phyloP scores from a whole-genome alignment of 2,113 vertebrate species.

The Equus przewalskii region DNA sequence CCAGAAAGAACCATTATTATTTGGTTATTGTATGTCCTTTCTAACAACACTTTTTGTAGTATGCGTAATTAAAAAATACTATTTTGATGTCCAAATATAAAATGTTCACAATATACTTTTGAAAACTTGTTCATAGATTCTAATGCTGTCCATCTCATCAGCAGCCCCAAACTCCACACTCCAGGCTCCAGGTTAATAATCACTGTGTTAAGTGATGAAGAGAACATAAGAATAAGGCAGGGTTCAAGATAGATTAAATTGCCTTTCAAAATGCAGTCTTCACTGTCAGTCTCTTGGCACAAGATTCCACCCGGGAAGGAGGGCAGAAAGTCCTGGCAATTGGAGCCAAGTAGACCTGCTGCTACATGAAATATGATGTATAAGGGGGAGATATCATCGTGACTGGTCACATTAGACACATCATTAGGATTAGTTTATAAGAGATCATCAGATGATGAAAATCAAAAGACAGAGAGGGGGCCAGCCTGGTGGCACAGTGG shows the following conservation, averaged over 20 bases:
- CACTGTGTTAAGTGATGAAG: not conserved
- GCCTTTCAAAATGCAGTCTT: slow-evolving; percentile 16
- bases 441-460: not conserved
- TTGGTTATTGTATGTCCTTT: not conserved
- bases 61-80: not conserved
- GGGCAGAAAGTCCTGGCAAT: not conserved
- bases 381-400: not conserved
- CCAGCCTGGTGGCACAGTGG: too few species aligned
- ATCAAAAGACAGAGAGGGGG: not conserved
- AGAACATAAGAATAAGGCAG: not conserved
- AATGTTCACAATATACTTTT: not conserved
- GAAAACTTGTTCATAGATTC: not conserved
- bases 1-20: not conserved
- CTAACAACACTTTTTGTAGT: not conserved
- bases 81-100: slow-evolving; percentile 18
- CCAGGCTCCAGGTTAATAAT: not conserved
- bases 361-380: not conserved
- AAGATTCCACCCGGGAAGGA: not conserved
- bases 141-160: not conserved
- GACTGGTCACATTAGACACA: not conserved
- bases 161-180: not conserved
- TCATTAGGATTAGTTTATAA: not conserved
- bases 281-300: not conserved
- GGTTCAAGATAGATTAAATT: not conserved
- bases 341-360: not conserved